These are phyloP conservation scores for Leptopterna dolabrata DNA, from an alignment of 2,888 invertebrate genomes.

Conservation along the genomic window DNA sequence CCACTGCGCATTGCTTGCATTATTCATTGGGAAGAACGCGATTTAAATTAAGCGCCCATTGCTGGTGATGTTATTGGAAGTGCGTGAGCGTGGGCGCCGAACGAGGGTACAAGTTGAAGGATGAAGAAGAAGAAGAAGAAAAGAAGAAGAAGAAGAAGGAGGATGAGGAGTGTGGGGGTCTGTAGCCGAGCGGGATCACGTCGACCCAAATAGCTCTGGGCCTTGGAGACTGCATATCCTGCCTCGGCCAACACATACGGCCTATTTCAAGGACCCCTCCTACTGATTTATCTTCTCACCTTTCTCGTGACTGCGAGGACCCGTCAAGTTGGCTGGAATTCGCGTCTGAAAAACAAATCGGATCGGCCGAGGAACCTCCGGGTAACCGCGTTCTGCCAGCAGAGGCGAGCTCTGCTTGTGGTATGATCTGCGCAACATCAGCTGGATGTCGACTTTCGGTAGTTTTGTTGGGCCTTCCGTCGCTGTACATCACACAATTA, in stretches of 20 bases:
- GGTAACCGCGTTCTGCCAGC: no score
- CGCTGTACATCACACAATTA: no score
- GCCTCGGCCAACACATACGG: neutral
- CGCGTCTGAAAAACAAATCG: neutral
- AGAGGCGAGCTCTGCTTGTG: no score
- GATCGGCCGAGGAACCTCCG: no score
- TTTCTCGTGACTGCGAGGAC: neutral
- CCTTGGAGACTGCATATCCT: neutral
- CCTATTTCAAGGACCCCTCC: neutral
- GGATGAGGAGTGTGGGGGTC: neutral
- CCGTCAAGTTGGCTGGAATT: no score
- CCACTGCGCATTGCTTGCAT: neutral
- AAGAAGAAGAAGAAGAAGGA: constrained; percentile 5
- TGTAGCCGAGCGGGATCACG: neutral
- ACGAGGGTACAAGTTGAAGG: constrained; percentile 8
- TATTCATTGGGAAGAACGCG: neutral
- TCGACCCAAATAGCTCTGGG: neutral
- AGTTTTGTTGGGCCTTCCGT: no score
- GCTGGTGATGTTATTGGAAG: constrained; percentile 3
- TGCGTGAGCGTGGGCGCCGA: constrained; percentile 6
- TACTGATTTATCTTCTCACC: neutral
- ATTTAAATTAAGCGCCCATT: constrained; percentile 7
- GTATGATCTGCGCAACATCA: no score
- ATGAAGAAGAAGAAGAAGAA: constrained; percentile 4
- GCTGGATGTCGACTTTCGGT: no score